Percentiles rank a stretch among this genome's conserved stretches.
These are phyloP conservation scores for Grallaria varia DNA, from an alignment of 2,113 vertebrate species.

Conservation along the genomic window DNA sequence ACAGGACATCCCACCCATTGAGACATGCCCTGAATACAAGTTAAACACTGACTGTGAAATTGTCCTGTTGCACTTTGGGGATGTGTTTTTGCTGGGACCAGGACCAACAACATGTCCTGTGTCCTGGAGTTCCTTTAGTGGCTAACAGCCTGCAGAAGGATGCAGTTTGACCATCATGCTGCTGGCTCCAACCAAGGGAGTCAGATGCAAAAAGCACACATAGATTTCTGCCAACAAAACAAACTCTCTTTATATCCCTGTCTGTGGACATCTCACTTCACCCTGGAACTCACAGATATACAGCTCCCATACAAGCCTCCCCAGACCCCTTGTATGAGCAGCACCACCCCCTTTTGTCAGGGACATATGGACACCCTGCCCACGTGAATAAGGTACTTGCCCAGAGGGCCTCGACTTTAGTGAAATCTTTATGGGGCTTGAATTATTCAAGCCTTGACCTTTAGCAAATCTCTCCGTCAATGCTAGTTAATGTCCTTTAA, in stretches of 20 bases:
- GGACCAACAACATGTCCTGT: rapidly evolving
- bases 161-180: background rate
- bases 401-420: slow-evolving; percentile 49
- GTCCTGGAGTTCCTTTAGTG: background rate
- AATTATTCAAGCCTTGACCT: slow-evolving; percentile 69
- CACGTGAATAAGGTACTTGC: background rate
- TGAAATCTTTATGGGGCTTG: slow-evolving; percentile 55
- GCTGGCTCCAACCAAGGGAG: background rate
- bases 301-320: background rate
- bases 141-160: background rate
- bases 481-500: slow-evolving; percentile 63
- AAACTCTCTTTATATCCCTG: background rate
- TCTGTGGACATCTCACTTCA: background rate
- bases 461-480: slow-evolving; percentile 67
- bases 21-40: background rate
- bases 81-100: too few species aligned
- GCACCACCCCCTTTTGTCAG: slow-evolving; percentile 16
- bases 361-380: background rate
- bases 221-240: background rate
- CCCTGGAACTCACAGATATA: background rate
- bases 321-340: background rate
- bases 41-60: background rate
- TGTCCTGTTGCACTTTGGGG: background rate
- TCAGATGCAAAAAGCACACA: background rate
- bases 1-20: background rate